Base-by-base conservation (phyloP, 2,797 vertebrate genomes). In the Sarcoramphus papa region DNA sequence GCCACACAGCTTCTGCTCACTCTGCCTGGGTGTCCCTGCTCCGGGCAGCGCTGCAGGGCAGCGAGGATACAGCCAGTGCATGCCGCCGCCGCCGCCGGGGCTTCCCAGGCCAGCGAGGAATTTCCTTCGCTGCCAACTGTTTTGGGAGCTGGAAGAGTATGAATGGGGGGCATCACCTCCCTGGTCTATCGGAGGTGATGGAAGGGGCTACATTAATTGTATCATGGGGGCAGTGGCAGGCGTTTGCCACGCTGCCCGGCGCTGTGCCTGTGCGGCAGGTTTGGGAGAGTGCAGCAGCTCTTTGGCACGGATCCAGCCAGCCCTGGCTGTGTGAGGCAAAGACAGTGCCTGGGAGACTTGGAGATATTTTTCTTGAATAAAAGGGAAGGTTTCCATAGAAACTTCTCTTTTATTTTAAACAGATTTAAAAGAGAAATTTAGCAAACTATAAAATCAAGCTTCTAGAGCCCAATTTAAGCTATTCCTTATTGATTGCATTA, bases 361-460 rank as follows among this genome's bases (percentile, higher is more conserved):
- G 68, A 90, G 76, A 63, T 62, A 25, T 73, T 93, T 92, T 76
- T 69, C 80, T 76, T 93, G 63, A 95, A 95, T 86, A 86, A 95
- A 95, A 93, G 51, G 31, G 40, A 88, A 82, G 83, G 95, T 97
- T 97, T 95, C 96, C 96, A 97, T 96, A 95, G 93, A 97, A 96
- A 96, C 95, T 81, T 90, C 47, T 62, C 75, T 92, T 97, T 96
- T 95, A 95, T 97, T 97, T 96, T 95, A 94, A 97, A 85, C 48
- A 88, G 91, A 91, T 95, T 90, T 96, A 47, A 92, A 93, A 92
- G 53, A 95, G 89, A 92, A 95, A 88, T 88, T 95, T 95, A 95
- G 68, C 74, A 92, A 97, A 97, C 91, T 94, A 68, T 83, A 94
- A 89, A 95, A 94, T 88, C 89, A 82, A 87, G 92, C 85, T 95